Conservation (phyloP, 2,113 vertebrate species). For the Morphnarchus princeps region DNA sequence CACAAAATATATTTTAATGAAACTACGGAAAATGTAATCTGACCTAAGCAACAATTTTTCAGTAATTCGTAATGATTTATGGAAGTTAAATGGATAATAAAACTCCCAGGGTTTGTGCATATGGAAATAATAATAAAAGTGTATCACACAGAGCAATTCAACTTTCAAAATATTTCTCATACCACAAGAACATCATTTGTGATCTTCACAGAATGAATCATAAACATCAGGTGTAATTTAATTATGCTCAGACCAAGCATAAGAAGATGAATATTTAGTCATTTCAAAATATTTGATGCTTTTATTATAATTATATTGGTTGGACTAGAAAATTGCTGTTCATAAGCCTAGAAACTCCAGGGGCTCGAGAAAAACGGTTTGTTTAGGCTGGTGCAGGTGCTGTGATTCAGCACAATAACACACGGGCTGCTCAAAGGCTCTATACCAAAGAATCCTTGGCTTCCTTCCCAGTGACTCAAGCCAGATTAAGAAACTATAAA, state of each 20-base stretch:
- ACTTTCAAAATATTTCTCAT: constrained; percentile 19
- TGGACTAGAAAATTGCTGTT: background rate
- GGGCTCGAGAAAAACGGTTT: background rate
- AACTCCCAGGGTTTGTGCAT: background rate
- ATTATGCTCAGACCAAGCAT: background rate
- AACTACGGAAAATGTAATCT: background rate
- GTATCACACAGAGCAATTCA: background rate
- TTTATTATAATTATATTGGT: background rate
- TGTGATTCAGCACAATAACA: constrained; percentile 12
- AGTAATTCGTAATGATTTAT: background rate
- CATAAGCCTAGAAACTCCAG: background rate
- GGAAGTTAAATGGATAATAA: constrained; percentile 6
- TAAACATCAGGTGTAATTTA: constrained; percentile 17
- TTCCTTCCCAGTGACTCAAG: constrained; percentile 3
- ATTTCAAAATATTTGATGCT: background rate
- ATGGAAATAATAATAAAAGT: constrained; percentile 38
- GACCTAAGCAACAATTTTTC: background rate
- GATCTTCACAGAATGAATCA: background rate
- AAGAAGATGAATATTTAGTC: background rate
- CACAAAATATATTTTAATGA: background rate
- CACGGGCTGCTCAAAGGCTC: background rate
- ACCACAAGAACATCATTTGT: background rate
- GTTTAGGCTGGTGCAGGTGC: constrained; percentile 37
- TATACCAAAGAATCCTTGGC: background rate
- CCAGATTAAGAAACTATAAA: constrained; percentile 30